Evolutionary conservation across 2,888 invertebrate genomes (phyloP), one percentile per base, ranked within the genome.

Genomic region (Bembecia ichneumoniformis): DNA sequence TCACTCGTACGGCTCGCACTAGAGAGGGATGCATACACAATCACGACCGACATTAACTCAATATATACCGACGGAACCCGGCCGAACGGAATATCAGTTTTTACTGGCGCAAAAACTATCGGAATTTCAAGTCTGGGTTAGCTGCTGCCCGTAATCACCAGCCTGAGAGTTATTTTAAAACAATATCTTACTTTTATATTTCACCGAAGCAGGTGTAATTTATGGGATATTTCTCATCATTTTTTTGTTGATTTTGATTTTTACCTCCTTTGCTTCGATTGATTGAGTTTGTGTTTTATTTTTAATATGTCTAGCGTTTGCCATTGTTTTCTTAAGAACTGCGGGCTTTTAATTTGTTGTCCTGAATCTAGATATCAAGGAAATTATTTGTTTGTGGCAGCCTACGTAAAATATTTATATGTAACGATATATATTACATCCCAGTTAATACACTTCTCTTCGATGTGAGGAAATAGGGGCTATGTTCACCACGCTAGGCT

Each of bases 11-110:
- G 55, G 64, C 52, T 9, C 55, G 47, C 47, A 51, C 52, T 49
- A 57, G 69, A 80, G 62, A 67, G 69, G 67, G 81, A 82, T 59
- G 60, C 63, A 58, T 50, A 62, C 67, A 78, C 80, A 84, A 84
- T 87, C 86, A 81, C 84, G 77, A 75, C 82, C 76, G 74, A 76
- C 81, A 83, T 84, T 82, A 83, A 82, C 83, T 83, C 81, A 76
- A 82, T 82, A 82, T 82, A 82, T 81, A 82, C 77, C 68, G 75
- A 74, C 72, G 68, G 77, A 80, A 77, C 77, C 76, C 76, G 77
- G 76, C 66, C 81, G 77, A 75, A 79, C 74, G 81, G 81, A 82
- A 81, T 83, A 82, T 84, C 79, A 81, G 77, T 82, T 86, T 86
- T 86, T 84, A 82, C 76, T 62, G 76, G 62, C 76, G 87, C 82